These are phyloP conservation scores for Chaenocephalus aceratus DNA, from an alignment of 2,113 vertebrate species.

Conservation along the genomic window DNA sequence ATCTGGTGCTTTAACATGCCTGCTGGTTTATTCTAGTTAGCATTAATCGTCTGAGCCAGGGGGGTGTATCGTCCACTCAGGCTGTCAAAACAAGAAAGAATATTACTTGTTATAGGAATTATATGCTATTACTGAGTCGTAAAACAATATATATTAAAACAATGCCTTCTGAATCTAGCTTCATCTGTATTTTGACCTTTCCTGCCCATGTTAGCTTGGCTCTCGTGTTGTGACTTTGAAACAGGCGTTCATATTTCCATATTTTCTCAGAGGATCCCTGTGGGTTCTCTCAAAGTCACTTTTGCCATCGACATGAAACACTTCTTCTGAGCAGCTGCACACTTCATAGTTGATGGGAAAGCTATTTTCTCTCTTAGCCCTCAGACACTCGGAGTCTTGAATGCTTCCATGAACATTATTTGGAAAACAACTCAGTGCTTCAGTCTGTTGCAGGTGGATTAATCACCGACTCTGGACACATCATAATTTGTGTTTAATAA, in stretches of 20 bases:
- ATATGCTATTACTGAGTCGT: slow-evolving; percentile 2
- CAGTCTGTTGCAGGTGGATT: slow-evolving; percentile 20
- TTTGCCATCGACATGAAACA: slow-evolving; percentile 62
- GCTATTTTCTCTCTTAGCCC: slow-evolving; percentile 35
- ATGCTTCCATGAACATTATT: neutral
- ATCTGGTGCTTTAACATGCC: neutral
- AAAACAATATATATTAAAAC: neutral
- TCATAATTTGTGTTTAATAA: neutral
- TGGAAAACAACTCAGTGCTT: neutral
- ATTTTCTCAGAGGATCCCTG: slow-evolving; percentile 31
- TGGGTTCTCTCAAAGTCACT: slow-evolving; percentile 66
- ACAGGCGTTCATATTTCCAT: slow-evolving; percentile 34
- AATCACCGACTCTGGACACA: neutral
- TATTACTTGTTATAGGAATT: slow-evolving; percentile 9
- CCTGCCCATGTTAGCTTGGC: slow-evolving; percentile 9
- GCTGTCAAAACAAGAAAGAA: neutral
- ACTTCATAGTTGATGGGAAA: slow-evolving; percentile 60
- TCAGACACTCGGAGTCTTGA: slow-evolving; percentile 13
- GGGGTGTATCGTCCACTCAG: neutral
- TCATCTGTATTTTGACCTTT: neutral
- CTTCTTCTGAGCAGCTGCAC: slow-evolving; percentile 64
- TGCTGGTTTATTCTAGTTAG: neutral
- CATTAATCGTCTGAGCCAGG: neutral
- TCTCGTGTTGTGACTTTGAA: slow-evolving; percentile 49
- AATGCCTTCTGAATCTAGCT: neutral